phyloP scores from a whole-genome alignment of 2,113 vertebrate genomes.

The Marmota monax region DNA sequence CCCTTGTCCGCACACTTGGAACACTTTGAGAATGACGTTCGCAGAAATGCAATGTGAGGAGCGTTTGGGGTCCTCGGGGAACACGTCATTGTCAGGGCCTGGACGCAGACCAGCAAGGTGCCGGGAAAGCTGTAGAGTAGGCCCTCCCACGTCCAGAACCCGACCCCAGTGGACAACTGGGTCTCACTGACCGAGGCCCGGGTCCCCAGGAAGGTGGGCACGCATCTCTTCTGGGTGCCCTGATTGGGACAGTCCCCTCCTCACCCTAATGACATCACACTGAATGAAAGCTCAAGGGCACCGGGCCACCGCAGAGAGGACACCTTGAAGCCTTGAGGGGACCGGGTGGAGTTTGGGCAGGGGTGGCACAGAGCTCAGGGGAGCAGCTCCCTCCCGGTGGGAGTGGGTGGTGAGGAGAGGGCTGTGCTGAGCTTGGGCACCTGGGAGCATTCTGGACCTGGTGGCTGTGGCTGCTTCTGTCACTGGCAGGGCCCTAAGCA shows the following conservation, averaged over 20 bases:
- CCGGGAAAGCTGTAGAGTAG: neutral
- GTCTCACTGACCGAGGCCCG: neutral
- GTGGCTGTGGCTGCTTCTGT: neutral
- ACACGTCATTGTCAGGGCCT: neutral
- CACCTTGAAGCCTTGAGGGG: neutral
- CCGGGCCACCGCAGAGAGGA: neutral
- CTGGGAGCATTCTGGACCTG: neutral
- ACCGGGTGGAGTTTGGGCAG: rapidly evolving
- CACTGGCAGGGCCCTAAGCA: neutral
- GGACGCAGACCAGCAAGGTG: neutral
- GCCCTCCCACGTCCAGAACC: neutral
- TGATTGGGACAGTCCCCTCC: neutral
- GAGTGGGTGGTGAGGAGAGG: neutral
- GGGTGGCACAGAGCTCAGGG: neutral
- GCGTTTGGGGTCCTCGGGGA: neutral
- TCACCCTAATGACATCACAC: neutral
- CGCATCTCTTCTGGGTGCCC: neutral
- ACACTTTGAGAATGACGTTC: neutral
- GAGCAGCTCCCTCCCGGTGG: neutral
- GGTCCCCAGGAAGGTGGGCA: neutral
- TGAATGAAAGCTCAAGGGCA: neutral
- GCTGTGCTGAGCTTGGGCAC: rapidly evolving
- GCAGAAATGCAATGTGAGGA: neutral
- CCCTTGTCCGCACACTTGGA: no score
- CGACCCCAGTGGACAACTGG: no score